Evolutionary conservation across 2,113 vertebrate genomes (phyloP), one percentile per base, ranked within the genome.

Genomic region (Acrocephalus kingi): DNA sequence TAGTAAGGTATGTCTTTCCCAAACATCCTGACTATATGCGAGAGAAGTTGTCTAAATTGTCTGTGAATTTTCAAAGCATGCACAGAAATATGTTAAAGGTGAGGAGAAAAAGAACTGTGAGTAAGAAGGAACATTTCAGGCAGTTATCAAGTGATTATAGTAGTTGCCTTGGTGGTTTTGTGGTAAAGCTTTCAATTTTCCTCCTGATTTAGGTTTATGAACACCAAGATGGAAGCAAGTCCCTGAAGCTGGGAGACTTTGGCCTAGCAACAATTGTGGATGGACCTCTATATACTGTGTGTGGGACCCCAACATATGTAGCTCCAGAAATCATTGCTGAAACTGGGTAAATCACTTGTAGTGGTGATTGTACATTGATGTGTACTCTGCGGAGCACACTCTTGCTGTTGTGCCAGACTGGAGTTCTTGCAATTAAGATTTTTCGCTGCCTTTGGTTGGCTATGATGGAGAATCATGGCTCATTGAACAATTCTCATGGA

Each of bases 311-410:
- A 15, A 99, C 99, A 39, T 99, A 99, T 37, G 99, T 99, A 94
- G 99, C 99, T 91, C 99, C 99, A 69, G 99, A 99, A 97, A 99
- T 99, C 95, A 98, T 99, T 3, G 98, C 99, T 71, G 99, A 99
- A 98, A 99, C 98, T 10, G 99, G 99, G 99, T 99, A 97, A 98
- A 97, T 68, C 25, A 7, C 49, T 87, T 87, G 16, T 74, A 43
- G 15, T 35, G 43, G n/a, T 48, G 27, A 35, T 39, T 39, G 37
- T 55, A 69, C 43, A n/a, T 9, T 61, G 37, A n/a, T 39, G 21
- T 73, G 27, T 67, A 84, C 23, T 30, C 51, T 58, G 41, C 6
- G 8, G 25, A 84, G 22, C 15, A 22, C 66, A 67, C 85, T 79
- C 62, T 84, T 10, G 1, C 23, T 66, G 33, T 66, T 54, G 25